phyloP scores from a whole-genome alignment of 2,888 invertebrate species.

The Stenotaenia linearis region DNA sequence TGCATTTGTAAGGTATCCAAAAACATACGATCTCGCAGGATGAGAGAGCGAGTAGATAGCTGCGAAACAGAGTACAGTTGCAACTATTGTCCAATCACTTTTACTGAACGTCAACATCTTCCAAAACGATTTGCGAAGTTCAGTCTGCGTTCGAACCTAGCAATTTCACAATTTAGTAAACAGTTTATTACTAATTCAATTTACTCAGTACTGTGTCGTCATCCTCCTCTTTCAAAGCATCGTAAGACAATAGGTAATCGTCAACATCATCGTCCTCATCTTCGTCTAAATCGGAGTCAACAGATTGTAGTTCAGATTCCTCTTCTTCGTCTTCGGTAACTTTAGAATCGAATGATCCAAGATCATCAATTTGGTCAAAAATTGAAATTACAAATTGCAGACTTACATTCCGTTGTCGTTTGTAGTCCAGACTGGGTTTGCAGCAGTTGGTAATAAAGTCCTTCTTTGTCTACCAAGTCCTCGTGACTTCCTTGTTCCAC shows the following conservation, averaged over 20 bases:
- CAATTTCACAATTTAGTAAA: no score
- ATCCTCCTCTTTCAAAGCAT: background rate
- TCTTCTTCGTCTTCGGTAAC: background rate
- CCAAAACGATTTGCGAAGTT: background rate
- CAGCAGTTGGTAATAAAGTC: conserved; percentile 51
- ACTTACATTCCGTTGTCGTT: background rate
- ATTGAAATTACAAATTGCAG: no score
- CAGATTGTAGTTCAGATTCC: background rate
- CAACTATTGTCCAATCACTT: background rate
- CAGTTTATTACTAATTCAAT: no score
- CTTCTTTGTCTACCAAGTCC: conserved; percentile 47
- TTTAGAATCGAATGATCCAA: background rate
- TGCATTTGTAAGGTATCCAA: background rate
- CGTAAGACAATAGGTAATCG: background rate
- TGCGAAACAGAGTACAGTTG: background rate
- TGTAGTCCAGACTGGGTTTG: conserved; percentile 43
- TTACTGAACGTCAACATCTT: background rate
- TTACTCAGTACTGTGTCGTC: background rate
- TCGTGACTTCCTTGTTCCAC: conserved; percentile 51
- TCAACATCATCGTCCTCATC: background rate
- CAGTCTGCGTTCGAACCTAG: background rate
- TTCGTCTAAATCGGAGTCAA: background rate
- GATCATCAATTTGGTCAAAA: no score
- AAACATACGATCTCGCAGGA: background rate
- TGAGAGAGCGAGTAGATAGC: background rate